Evolutionary conservation across 92 coral and sea anemone genomes (phyloP), one percentile per base, ranked within the genome.

Genomic region (Micromussa lordhowensis): DNA sequence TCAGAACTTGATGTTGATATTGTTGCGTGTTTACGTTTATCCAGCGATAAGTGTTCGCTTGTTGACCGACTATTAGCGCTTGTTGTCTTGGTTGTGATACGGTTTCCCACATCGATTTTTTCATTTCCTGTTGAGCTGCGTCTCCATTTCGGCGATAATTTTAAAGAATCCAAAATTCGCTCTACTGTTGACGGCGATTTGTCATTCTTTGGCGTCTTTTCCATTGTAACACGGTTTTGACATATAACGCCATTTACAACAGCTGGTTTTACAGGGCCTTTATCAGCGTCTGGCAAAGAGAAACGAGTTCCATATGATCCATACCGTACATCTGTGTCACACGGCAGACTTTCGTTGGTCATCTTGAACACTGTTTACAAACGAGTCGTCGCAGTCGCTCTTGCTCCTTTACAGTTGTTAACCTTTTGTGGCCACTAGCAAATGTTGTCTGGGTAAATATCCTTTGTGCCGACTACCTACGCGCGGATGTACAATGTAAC

Each of bases 1-100:
- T 77, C 83, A n/a, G 83, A 86, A 28, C 81, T 63, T 35, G 89
- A 77, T 34, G 83, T 38, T 31, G 75, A 86, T 86, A 86, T 77
- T 77, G 83, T 66, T 86, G 83, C 89, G 77, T 86, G 89, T 86
- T 86, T 86, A 68, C 82, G 66, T n/a, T 49, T 61, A 38, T 77
- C 83, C 44, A 11, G 53, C 64, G 77, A 49, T 77, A 86, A 86
- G 76, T 86, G 89, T 58, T 72, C 63, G 83, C 72, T 74, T 84
- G 73, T 84, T 84, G 80, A 84, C 81, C 88, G 24, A 38, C 77
- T 34, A 86, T 86, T 66, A 64, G 40, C 68, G 49, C n/a, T n/a
- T n/a, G n/a, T n/a, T n/a, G n/a, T n/a, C n/a, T 44, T 78, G 22
- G 59, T 44, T 40, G 66, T 77, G 55, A 29, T 58, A 35, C 36